Evolutionary conservation across 2,888 invertebrate genomes (phyloP).

Genomic region (Hipparchia sbordonii): DNA sequence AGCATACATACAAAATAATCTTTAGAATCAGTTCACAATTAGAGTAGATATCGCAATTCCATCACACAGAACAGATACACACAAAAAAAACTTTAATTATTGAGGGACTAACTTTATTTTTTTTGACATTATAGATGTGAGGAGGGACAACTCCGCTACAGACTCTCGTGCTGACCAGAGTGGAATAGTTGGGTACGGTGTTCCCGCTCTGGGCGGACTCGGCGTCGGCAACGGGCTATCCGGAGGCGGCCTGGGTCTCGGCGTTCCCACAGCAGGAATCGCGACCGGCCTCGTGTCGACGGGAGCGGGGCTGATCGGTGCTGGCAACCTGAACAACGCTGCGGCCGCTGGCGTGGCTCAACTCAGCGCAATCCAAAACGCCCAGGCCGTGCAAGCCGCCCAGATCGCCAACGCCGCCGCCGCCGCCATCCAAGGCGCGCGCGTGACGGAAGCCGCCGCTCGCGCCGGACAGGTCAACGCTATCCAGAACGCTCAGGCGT

Average conservation of each 20-base stretch:
- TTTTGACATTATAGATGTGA: conserved; percentile 41
- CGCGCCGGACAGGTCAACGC: conserved; percentile 70
- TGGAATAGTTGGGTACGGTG: conserved; percentile 46
- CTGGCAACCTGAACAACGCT: conserved; percentile 67
- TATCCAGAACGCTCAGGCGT: conserved; percentile 72
- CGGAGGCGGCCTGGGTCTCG: conserved; percentile 40
- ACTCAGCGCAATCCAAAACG: conserved; percentile 75
- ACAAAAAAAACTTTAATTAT: no score
- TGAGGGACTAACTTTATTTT: not conserved
- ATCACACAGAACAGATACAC: no score
- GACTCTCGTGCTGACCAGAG: conserved; percentile 60
- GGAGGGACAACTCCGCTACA: conserved; percentile 46
- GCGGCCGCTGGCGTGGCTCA: conserved; percentile 73
- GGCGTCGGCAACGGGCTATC: conserved; percentile 40
- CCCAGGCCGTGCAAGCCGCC: conserved; percentile 72
- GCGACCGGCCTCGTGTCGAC: conserved; percentile 41
- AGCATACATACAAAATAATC: no score
- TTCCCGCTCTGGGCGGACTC: not conserved
- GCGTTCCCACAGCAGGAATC: conserved; percentile 42
- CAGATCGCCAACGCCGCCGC: conserved; percentile 74
- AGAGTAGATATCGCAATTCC: no score
- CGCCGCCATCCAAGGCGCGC: conserved; percentile 74
- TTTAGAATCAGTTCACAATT: no score
- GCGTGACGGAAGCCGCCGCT: conserved; percentile 70
- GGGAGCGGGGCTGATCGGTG: conserved; percentile 41